Percentiles rank a stretch among this genome's conserved stretches.
Conservation (phyloP, 2,113 vertebrate species). For the Carlito syrichta region DNA sequence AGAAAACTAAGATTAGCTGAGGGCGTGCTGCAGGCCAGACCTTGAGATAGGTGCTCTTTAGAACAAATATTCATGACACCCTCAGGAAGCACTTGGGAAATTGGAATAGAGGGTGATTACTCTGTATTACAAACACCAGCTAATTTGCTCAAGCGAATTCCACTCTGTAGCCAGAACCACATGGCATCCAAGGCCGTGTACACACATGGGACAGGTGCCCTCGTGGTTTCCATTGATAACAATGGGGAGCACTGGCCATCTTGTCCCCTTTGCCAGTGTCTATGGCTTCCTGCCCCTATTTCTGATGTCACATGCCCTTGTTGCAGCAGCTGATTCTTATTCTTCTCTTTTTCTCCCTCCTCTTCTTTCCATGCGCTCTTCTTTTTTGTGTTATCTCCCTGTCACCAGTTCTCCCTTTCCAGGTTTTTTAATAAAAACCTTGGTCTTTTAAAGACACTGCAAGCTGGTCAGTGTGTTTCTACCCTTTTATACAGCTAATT, state of each 20-base stretch:
- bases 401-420: not conserved
- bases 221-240: fast-evolving
- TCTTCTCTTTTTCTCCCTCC: not conserved
- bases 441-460: not conserved
- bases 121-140: not conserved
- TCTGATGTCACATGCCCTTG: fast-evolving
- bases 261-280: not conserved
- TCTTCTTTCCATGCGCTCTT: not conserved
- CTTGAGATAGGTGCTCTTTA: not conserved
- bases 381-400: not conserved
- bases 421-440: not conserved
- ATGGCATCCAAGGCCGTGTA: fast-evolving
- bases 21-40: not conserved
- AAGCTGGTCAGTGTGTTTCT: not conserved
- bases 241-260: too few relatives aligned
- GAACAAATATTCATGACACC: not conserved
- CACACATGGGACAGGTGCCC: fast-evolving
- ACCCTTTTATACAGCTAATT: not conserved
- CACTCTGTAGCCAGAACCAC: fast-evolving
- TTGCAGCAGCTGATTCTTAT: not conserved
- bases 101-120: not conserved
- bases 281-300: not conserved
- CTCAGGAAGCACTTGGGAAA: not conserved
- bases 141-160: not conserved
- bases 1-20: not conserved